These are phyloP conservation scores for Oscheius onirici DNA, from an alignment of 2,888 invertebrate species.

Conservation along the genomic window DNA sequence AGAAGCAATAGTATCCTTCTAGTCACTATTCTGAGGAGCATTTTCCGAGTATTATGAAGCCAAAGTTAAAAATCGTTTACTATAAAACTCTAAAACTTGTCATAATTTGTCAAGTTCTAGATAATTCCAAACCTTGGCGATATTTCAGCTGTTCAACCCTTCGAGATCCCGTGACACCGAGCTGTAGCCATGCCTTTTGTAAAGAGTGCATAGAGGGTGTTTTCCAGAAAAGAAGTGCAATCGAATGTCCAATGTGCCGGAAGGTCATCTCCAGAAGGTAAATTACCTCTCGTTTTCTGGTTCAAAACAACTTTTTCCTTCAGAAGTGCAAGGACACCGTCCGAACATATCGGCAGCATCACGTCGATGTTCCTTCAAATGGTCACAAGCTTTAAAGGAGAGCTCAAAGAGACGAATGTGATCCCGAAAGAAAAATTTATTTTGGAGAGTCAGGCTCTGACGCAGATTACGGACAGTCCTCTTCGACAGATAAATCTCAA, in stretches of 20 bases:
- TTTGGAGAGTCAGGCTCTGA: constrained; percentile 6
- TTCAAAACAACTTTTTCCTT: background rate
- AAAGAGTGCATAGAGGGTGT: constrained; percentile 38
- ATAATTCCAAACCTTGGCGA: background rate
- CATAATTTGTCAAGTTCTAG: background rate
- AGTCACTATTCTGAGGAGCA: too few relatives aligned
- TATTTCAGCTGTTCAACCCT: constrained; percentile 53
- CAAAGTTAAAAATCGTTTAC: background rate
- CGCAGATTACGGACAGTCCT: background rate
- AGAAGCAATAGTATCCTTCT: too few relatives aligned
- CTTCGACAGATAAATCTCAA: background rate
- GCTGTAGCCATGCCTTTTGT: constrained; percentile 56
- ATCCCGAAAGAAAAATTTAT: constrained; percentile 8
- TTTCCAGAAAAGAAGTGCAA: constrained; percentile 41
- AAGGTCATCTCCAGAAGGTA: constrained; percentile 47
- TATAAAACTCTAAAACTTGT: background rate
- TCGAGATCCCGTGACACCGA: constrained; percentile 45
- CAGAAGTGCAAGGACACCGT: constrained; percentile 14
- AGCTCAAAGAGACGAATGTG: constrained; percentile 4
- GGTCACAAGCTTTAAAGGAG: background rate
- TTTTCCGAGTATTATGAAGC: too few relatives aligned
- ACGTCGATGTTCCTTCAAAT: background rate
- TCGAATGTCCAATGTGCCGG: constrained; percentile 54
- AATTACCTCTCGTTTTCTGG: too few relatives aligned
- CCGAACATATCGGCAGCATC: background rate